phyloP scores from a whole-genome alignment of 2,113 vertebrate genomes.

The Tonatia bakeri region DNA sequence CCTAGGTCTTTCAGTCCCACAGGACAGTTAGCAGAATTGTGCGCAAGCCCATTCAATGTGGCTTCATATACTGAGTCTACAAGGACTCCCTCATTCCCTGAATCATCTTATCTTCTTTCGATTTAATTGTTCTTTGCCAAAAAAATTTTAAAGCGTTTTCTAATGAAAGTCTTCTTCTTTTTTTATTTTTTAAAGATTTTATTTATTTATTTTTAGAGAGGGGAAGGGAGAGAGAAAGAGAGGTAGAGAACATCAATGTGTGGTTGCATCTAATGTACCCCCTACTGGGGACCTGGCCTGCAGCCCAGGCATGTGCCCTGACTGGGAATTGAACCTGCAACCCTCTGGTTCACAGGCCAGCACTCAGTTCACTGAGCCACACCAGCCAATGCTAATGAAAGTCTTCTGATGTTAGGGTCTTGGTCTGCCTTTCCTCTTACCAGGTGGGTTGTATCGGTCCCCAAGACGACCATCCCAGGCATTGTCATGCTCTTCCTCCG shows the following conservation, averaged over 20 bases:
- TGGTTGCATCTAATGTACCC: too few species aligned
- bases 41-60: neutral
- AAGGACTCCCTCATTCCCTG: neutral
- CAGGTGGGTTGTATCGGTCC: constrained; percentile 92
- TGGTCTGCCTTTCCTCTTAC: constrained; percentile 74
- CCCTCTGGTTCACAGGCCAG: too few species aligned
- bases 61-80: neutral
- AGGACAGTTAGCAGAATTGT: neutral
- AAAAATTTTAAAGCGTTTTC: neutral
- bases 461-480: constrained; percentile 92
- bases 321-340: too few species aligned
- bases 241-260: too few species aligned
- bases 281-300: too few species aligned
- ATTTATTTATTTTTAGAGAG: too few species aligned
- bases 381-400: neutral
- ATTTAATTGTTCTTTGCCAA: neutral
- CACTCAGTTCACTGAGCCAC: too few species aligned
- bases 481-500: constrained; percentile 92
- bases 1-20: neutral
- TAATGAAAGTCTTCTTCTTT: neutral
- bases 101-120: constrained; percentile 6
- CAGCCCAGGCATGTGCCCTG: too few species aligned
- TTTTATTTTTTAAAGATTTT: too few species aligned
- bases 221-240: too few species aligned
- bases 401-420: neutral